Percentiles rank a stretch among this genome's conserved stretches.
phyloP scores from a whole-genome alignment of 2,113 vertebrate species.

The Dendrocopos noguchii region DNA sequence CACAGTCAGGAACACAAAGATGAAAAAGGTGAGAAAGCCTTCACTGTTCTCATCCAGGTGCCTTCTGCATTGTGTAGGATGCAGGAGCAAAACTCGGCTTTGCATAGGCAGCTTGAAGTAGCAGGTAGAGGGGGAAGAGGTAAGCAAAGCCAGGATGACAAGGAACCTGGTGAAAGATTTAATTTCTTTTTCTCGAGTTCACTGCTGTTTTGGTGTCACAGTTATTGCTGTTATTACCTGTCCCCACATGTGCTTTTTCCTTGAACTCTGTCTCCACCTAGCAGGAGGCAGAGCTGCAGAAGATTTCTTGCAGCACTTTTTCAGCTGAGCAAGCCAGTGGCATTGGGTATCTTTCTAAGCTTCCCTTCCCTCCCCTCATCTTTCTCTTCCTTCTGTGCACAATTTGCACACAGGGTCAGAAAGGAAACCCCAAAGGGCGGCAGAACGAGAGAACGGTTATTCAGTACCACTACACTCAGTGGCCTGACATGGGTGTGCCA shows the following conservation, averaged over 20 bases:
- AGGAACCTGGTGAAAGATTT: not conserved
- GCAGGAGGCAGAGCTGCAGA: slow-evolving; percentile 15
- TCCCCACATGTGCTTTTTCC: not conserved
- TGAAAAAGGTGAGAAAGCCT: slow-evolving; percentile 87
- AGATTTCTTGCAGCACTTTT: not conserved
- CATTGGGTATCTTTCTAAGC: not conserved
- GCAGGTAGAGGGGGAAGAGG: not conserved
- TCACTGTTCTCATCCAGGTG: not conserved
- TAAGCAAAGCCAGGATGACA: not conserved
- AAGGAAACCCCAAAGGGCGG: slow-evolving; percentile 87
- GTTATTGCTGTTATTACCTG: not conserved
- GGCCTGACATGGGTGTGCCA: slow-evolving; percentile 98
- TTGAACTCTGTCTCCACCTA: slow-evolving; percentile 30
- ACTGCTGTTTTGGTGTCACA: not conserved
- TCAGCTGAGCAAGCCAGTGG: not conserved
- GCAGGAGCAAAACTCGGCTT: not conserved
- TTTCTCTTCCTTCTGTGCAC: not conserved
- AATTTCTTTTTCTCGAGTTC: not conserved
- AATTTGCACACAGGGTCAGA: slow-evolving; percentile 80
- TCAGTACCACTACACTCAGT: slow-evolving; percentile 98
- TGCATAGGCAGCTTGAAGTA: not conserved
- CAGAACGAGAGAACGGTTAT: slow-evolving; percentile 90
- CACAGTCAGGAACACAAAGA: slow-evolving; percentile 90
- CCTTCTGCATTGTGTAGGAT: not conserved
- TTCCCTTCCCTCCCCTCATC: not conserved